Evolutionary conservation across 35 echinoderm and acorn worm species (phyloP), one percentile per base, ranked within the genome.

Genomic region (Stichopus chloronotus): DNA sequence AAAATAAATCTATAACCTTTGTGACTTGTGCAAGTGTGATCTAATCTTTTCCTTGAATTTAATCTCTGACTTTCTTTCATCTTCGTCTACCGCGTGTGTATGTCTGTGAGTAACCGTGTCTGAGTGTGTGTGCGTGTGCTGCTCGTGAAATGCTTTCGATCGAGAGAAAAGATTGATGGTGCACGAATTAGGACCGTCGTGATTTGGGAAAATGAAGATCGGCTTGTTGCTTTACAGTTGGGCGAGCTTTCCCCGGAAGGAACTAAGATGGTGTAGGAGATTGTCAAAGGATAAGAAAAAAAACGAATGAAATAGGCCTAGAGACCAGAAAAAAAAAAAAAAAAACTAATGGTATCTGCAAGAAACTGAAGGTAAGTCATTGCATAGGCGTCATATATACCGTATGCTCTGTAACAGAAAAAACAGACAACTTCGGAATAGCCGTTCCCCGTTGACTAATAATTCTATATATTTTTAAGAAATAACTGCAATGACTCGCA

Each of bases 111-210:
- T 43, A 43, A 43, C 30, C 30, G 30, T 43, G 30, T 43, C 30
- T 43, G 30, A 43, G 30, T 43, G 30, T 43, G 30, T 43, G 30
- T 43, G 30, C 3, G 17, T 74, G 13, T 19, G 13, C 19, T 24
- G 19, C 22, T 24, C 69, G 69, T 74, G 17, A 74, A 74, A 74
- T 1, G 22, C 22, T 74, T 74, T 74, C 69, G 69, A 74, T 74
- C 22, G 13, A 74, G 69, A 20, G 52, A 21, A 85, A 85, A 85
- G 82, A 85, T 85, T 85, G 82, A 85, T 85, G 20, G 82, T 58
- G 19, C 25, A 58, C 10, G 43, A 83, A 57, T 83, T 85, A 85
- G 57, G 76, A 85, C 25, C 80, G 58, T 21, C 55, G 55, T 85
- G 82, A 59, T 85, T 85, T 85, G 30, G 82, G 57, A 85, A n/a